Evolutionary conservation across 2,797 vertebrate species (phyloP).

Genomic region (Yasuhikotakia modesta): DNA sequence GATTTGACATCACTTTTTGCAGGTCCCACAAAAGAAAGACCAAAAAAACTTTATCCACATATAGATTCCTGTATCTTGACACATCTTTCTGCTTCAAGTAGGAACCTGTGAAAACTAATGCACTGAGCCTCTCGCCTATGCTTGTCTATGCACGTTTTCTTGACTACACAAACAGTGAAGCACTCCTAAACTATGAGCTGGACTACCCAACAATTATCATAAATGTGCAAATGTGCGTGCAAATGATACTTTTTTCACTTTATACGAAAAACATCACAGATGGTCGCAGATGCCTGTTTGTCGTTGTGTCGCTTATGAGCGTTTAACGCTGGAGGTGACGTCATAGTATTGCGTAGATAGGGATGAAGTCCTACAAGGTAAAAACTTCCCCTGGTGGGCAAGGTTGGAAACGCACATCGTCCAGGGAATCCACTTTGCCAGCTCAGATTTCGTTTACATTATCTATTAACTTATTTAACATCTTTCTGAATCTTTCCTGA

Average conservation of each 20-base stretch:
- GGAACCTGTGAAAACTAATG: conserved; percentile 75
- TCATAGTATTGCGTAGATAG: conserved; percentile 50
- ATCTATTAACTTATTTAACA: too few relatives aligned
- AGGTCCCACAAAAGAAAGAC: neutral
- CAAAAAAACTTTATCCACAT: conserved; percentile 1
- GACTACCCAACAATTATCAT: neutral
- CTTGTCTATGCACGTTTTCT: conserved; percentile 73
- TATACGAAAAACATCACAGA: neutral
- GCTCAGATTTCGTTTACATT: too few relatives aligned
- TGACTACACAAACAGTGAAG: conserved; percentile 26
- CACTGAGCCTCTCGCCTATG: conserved; percentile 53
- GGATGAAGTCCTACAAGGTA: conserved; percentile 60
- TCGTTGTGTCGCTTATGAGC: neutral
- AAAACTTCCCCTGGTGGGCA: conserved; percentile 45
- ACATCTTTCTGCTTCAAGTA: conserved; percentile 67
- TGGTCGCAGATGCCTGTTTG: neutral
- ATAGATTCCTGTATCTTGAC: conserved; percentile 50
- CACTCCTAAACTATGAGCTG: conserved; percentile 5
- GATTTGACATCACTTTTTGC: neutral
- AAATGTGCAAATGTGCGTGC: neutral
- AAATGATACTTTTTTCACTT: neutral
- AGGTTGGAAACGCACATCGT: conserved; percentile 62
- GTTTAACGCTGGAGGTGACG: neutral
- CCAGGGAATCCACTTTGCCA: too few relatives aligned
- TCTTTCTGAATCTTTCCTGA: too few relatives aligned